Percentiles rank a stretch among this genome's conserved stretches.
These are phyloP conservation scores for Frieseomelitta varia DNA, from an alignment of 1,140 invertebrate genomes.

Conservation along the genomic window DNA sequence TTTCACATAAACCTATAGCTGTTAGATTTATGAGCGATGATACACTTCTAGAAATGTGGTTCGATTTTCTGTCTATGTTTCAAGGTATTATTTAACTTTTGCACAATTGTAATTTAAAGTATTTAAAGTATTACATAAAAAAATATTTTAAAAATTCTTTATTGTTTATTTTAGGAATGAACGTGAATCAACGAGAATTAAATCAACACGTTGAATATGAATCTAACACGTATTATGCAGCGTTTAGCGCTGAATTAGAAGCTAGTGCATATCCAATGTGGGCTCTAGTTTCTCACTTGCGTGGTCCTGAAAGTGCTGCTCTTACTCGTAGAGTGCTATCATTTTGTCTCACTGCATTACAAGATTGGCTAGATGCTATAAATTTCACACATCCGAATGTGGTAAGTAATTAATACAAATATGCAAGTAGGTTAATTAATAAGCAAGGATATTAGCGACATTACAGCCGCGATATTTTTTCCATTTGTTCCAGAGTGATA, in stretches of 20 bases:
- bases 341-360: constrained; percentile 89
- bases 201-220: constrained; percentile 97
- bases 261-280: constrained; percentile 98
- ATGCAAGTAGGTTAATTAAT: neutral
- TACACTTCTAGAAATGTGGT: constrained; percentile 95
- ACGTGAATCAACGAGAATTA: constrained; percentile 95
- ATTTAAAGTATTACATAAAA: neutral
- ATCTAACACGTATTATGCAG: constrained; percentile 97
- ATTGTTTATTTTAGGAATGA: constrained; percentile 89
- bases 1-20: constrained; percentile 95
- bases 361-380: constrained; percentile 93
- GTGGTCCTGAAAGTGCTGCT: constrained; percentile 86
- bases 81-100: constrained; percentile 87
- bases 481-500: constrained; percentile 85
- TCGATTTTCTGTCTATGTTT: constrained; percentile 95
- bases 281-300: constrained; percentile 94
- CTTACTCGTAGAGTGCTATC: constrained; percentile 89
- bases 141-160: neutral
- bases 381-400: constrained; percentile 87
- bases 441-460: neutral
- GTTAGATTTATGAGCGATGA: constrained; percentile 94
- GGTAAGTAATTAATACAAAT: constrained; percentile 78
- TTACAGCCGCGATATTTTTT: neutral
- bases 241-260: constrained; percentile 97
- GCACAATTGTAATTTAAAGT: neutral